Evolutionary conservation across 2,888 invertebrate genomes (phyloP).

Genomic region (Drosophila hawaiiensis): DNA sequence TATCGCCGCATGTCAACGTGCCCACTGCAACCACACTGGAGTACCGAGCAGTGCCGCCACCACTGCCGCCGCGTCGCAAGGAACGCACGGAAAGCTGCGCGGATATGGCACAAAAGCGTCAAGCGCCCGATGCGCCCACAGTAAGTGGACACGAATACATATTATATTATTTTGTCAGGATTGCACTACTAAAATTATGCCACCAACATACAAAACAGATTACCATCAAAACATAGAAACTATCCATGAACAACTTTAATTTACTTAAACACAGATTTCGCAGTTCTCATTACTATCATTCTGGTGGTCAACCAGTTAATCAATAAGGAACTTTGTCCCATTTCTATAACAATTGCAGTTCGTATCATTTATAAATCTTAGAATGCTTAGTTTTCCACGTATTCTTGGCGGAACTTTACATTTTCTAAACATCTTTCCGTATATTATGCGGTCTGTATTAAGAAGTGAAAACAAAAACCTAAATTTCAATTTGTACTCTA

Average conservation of each 20-base stretch:
- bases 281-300: background rate
- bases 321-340: background rate
- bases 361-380: too few relatives aligned
- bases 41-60: constrained; percentile 83
- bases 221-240: background rate
- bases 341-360: too few relatives aligned
- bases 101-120: constrained; percentile 86
- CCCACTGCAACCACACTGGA: constrained; percentile 80
- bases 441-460: background rate
- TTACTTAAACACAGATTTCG: background rate
- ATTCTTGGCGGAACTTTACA: background rate
- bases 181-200: background rate
- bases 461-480: background rate
- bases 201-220: too few relatives aligned
- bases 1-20: constrained; percentile 85
- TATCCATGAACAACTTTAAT: background rate
- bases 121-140: constrained; percentile 89
- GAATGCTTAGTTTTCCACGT: background rate
- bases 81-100: constrained; percentile 83
- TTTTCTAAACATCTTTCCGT: background rate
- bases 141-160: constrained; percentile 62
- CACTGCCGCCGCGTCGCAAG: constrained; percentile 83
- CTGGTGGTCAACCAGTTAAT: background rate
- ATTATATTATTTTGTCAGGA: background rate
- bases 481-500: background rate